Base-by-base conservation (phyloP, 2,888 invertebrate genomes). In the Theretra japonica region DNA sequence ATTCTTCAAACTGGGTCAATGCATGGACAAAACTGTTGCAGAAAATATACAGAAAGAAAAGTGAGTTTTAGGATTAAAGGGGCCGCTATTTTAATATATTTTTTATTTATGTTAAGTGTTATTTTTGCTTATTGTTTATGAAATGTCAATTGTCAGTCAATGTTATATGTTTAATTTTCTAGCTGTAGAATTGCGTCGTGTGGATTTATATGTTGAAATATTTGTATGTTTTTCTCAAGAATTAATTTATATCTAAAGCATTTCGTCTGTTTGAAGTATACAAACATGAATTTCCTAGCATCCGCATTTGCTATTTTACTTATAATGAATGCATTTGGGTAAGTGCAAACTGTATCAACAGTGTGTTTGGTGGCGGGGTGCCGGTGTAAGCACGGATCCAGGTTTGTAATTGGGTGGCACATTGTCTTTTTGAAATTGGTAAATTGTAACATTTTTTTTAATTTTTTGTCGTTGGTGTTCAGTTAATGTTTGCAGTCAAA, bases 1-100 rank as follows among this genome's bases (percentile, higher is more conserved):
- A 76, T 73, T 68, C 78, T 82, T 83, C 89, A 95, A 95, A 88
- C 95, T 96, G 96, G 95, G 96, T 88, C 95, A 95, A 93, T 96
- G 96, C 88, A 95, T 95, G 90, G 95, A 95, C 90, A 95, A 95
- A 88, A 88, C 93, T 76, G 90, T 94, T 82, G 89, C 89, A 79
- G 94, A 86, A 85, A 92, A 92, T 85, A 86, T 90, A 76, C 82
- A 88, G 76, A 80, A 83, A 75, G 81, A 83, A 76, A 85, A 89
- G 92, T 93, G 86, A 93, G 92, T 92, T 48, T 41, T 62, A 15
- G 80, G 74, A 62, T 73, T 70, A 71, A 68, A 74, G 11, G 11
- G n/a, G 62, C 1, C 21, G 23, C 23, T 65, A 11, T 17, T 58
- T 58, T 25, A 58, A 3, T 11, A 25, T 25, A 19, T 53, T 4